Conservation (phyloP, 2,888 invertebrate species). For the Lasius fuliginosus region DNA sequence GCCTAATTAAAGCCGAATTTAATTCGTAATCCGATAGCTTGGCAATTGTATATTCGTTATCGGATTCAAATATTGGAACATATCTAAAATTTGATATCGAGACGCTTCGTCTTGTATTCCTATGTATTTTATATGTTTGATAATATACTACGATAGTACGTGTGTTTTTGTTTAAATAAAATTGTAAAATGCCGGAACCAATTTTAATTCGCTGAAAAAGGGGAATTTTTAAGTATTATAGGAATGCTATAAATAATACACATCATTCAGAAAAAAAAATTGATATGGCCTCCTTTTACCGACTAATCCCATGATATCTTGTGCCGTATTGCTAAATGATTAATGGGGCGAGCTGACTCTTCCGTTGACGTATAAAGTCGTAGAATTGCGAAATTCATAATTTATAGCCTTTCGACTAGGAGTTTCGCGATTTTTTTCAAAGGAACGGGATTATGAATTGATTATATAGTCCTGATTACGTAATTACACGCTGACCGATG, state of each 20-base stretch:
- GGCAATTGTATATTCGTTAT: not conserved
- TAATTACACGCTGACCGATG: slow-evolving; percentile 43
- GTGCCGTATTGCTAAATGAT: slow-evolving; percentile 36
- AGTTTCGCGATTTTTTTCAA: slow-evolving; percentile 48
- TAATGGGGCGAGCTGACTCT: slow-evolving; percentile 52
- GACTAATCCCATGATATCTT: slow-evolving; percentile 43
- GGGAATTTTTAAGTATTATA: not conserved
- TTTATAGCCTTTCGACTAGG: slow-evolving; percentile 44
- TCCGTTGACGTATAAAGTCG: slow-evolving; percentile 48
- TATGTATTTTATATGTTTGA: not conserved
- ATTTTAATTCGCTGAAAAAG: not conserved
- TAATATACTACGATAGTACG: not conserved
- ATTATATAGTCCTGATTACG: slow-evolving; percentile 41
- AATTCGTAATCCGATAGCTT: not conserved
- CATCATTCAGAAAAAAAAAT: not conserved
- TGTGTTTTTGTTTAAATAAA: not conserved
- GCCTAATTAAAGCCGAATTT: slow-evolving; percentile 1
- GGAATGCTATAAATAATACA: slow-evolving; percentile 11
- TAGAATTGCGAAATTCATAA: slow-evolving; percentile 57
- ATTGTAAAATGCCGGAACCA: not conserved
- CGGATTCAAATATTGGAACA: not conserved
- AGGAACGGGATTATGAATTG: slow-evolving; percentile 43
- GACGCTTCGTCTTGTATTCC: not conserved
- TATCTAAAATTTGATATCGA: not conserved
- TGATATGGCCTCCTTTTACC: slow-evolving; percentile 48